Conservation (phyloP, 2,113 vertebrate genomes). For the Catharus minimus region DNA sequence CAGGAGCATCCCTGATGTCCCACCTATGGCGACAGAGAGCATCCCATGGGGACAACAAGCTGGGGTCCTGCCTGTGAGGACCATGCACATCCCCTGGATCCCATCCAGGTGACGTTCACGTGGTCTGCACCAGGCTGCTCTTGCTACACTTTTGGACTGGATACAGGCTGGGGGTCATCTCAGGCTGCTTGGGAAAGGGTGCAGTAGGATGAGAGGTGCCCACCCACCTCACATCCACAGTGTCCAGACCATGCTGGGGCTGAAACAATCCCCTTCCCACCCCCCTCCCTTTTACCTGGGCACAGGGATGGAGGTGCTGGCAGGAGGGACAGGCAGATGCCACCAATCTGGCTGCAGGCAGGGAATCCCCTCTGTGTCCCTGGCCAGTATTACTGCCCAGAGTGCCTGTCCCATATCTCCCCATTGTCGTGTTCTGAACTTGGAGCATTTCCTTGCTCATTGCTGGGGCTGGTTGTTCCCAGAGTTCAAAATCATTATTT, state of each 20-base stretch:
- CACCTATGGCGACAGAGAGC: not conserved
- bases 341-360: not conserved
- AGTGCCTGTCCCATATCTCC: not conserved
- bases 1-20: not conserved
- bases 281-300: not conserved
- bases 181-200: not conserved
- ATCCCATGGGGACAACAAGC: not conserved
- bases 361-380: not conserved
- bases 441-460: not conserved
- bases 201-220: not conserved
- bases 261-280: not conserved
- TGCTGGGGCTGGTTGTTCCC: conserved; percentile 13
- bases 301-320: not conserved
- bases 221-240: not conserved
- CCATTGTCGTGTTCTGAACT: not conserved
- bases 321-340: not conserved
- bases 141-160: not conserved
- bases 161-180: not conserved
- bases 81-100: not conserved
- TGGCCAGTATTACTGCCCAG: not conserved
- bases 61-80: not conserved
- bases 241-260: not conserved
- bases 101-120: not conserved
- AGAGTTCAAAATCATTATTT: conserved; percentile 54
- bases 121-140: not conserved